phyloP scores from a whole-genome alignment of 2,113 vertebrate genomes.

The Ictalurus punctatus region DNA sequence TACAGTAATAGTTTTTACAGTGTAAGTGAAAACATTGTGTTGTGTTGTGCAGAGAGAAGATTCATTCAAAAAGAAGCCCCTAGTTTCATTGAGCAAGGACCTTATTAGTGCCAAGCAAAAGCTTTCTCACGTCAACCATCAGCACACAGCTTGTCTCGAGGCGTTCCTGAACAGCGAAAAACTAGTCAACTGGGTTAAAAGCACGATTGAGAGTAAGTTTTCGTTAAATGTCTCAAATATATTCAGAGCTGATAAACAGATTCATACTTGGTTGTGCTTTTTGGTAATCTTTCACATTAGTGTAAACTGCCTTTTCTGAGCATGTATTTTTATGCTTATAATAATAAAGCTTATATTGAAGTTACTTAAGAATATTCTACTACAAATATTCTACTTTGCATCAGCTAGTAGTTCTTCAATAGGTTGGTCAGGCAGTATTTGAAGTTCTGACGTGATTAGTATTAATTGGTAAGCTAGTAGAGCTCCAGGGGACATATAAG shows the following conservation, averaged over 20 bases:
- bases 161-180: slow-evolving; percentile 63
- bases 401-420: not conserved
- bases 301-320: not conserved
- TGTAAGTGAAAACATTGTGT: not conserved
- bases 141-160: slow-evolving; percentile 66
- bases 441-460: not conserved
- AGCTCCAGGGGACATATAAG: not conserved
- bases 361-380: not conserved
- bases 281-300: not conserved
- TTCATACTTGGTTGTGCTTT: not conserved
- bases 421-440: not conserved
- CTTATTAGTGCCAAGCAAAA: slow-evolving; percentile 58
- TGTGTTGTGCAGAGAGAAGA: slow-evolving; percentile 62
- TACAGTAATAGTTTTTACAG: not conserved
- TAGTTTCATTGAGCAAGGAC: slow-evolving; percentile 59
- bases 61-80: slow-evolving; percentile 56
- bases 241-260: not conserved
- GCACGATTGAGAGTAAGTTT: slow-evolving; percentile 62
- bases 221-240: not conserved
- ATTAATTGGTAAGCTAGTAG: not conserved
- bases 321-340: not conserved
- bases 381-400: not conserved
- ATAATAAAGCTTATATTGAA: not conserved
- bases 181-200: slow-evolving; percentile 68
- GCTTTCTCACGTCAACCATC: slow-evolving; percentile 58